Evolutionary conservation across 2,797 vertebrate species (phyloP), one percentile per base, ranked within the genome.

Genomic region (Arctocebus calabarensis): DNA sequence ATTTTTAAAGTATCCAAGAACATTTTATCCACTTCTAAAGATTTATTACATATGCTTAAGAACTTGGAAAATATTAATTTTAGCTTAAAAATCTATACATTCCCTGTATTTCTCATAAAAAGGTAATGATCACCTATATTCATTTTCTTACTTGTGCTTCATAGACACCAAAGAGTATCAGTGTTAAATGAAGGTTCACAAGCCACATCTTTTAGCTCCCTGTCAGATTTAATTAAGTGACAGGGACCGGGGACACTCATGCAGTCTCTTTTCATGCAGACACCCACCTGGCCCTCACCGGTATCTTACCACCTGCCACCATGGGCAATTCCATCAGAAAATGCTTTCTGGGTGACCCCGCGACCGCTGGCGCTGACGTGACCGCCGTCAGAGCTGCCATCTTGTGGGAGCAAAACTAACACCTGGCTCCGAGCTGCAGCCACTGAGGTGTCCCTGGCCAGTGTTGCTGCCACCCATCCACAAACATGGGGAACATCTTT

Each of bases 31-130:
- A 20, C 55, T 88, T 93, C 66, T 82, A 88, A 91, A 77, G 55
- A 66, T 61, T 37, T 10, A 61, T 37, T 73, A 55, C 45, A 5
- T 25, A 86, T 13, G 40, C 9, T 55, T 88, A 73, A 66, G 25
- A 83, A 52, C 27, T 73, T 40, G 34, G 43, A 94, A 94, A 84
- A 73, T 59, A 84, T 16, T 52, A 62, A 93, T 84, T 77, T 93
- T 84, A 88, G 43, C 29, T 84, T 52, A 82, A 66, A 93, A 48
- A 75, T n/a, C 45, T 14, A 52, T 5, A 29, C 12, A 37, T 90
- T 64, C 20, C 83, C 75, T 86, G 14, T 40, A 68, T 90, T 90
- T 94, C 95, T 84, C 70, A 40, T 55, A 61, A 75, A 82, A 83
- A 73, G n/a, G 7, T 81, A 82, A 34, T 59, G 17, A 81, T 83